Conservation (phyloP, 92 coral and sea anemone species). For the Plumapathes pennacea region DNA sequence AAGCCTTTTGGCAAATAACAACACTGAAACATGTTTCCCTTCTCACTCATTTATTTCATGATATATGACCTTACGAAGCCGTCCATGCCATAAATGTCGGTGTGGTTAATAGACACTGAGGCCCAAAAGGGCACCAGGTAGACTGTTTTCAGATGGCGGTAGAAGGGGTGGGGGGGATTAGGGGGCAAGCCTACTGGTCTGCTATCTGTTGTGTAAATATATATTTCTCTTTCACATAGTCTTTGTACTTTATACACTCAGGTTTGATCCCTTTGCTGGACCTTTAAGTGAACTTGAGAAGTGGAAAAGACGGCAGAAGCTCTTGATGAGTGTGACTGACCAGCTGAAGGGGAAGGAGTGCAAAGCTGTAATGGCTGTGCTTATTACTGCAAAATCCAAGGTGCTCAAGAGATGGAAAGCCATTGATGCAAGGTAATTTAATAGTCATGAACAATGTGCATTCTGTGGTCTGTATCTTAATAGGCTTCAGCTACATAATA, state of each 20-base stretch:
- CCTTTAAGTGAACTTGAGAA: constrained; percentile 85
- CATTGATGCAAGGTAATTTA: constrained; percentile 90
- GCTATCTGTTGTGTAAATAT: neutral
- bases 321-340: constrained; percentile 83
- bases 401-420: constrained; percentile 90
- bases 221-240: too few relatives aligned
- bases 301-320: constrained; percentile 91
- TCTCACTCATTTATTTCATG: too few relatives aligned
- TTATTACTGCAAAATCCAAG: constrained; percentile 94
- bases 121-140: too few relatives aligned
- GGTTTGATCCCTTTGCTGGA: constrained; percentile 76
- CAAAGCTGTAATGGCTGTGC: constrained; percentile 88
- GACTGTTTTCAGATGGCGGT: too few relatives aligned
- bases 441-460: neutral
- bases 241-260: neutral
- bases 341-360: constrained; percentile 94
- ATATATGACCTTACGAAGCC: too few relatives aligned
- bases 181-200: neutral
- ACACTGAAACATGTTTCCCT: too few relatives aligned
- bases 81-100: too few relatives aligned
- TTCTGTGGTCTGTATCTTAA: too few relatives aligned
- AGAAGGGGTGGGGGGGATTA: too few relatives aligned
- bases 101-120: too few relatives aligned
- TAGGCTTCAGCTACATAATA: too few relatives aligned
- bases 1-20: too few relatives aligned